These are phyloP conservation scores for Synanthedon vespiformis DNA, from an alignment of 2,888 invertebrate genomes.

Conservation along the genomic window DNA sequence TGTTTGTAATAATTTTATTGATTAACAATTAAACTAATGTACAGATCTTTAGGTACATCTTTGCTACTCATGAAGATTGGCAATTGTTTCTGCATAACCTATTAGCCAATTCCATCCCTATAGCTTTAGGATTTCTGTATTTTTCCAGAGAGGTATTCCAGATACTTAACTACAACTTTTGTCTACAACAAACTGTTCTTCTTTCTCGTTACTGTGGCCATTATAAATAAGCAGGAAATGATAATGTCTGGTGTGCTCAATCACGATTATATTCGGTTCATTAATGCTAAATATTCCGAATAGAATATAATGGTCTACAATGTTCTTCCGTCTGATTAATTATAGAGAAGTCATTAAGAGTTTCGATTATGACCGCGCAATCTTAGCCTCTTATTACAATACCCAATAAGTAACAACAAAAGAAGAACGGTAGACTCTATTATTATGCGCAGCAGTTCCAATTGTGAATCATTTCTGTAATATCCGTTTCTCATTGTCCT, in stretches of 20 bases:
- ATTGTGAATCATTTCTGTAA: slow-evolving; percentile 25
- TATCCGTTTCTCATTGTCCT: slow-evolving; percentile 29
- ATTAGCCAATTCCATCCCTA: too few relatives aligned
- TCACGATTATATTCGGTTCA: not conserved
- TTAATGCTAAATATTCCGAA: slow-evolving; percentile 13
- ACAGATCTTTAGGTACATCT: not conserved
- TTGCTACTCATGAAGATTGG: too few relatives aligned
- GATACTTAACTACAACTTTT: too few relatives aligned
- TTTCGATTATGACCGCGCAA: slow-evolving; percentile 16
- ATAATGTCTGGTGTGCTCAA: too few relatives aligned
- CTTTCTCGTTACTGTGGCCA: too few relatives aligned
- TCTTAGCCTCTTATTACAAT: slow-evolving; percentile 13
- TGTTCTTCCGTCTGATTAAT: slow-evolving; percentile 9
- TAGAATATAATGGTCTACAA: slow-evolving; percentile 17
- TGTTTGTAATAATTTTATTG: not conserved
- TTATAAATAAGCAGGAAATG: too few relatives aligned
- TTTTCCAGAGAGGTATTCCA: too few relatives aligned
- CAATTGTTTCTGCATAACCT: too few relatives aligned
- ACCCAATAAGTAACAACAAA: slow-evolving; percentile 4
- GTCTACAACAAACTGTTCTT: too few relatives aligned
- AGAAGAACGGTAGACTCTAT: slow-evolving; percentile 6
- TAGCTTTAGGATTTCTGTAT: too few relatives aligned
- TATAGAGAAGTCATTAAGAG: slow-evolving; percentile 4
- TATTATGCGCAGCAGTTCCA: slow-evolving; percentile 12
- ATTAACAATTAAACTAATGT: not conserved